A percentile compares a stretch with the other conserved stretches of the same genome.
phyloP scores from a whole-genome alignment of 1,140 invertebrate species.

The Dryas iulia region DNA sequence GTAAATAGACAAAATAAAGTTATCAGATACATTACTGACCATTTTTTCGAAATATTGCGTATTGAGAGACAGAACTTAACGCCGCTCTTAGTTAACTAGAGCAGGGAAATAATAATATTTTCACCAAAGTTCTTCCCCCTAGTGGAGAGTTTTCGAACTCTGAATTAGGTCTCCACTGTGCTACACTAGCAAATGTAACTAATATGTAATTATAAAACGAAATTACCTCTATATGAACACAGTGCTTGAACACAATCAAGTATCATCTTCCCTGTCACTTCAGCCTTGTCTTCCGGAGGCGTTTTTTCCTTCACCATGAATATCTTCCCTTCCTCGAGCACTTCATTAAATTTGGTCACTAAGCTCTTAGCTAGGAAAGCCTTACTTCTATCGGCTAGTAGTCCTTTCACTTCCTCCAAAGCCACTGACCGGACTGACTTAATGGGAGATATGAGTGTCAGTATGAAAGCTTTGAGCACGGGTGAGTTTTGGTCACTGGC shows the following conservation, averaged over 20 bases:
- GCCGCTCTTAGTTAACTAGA: too few species aligned
- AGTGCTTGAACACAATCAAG: conserved; percentile 77
- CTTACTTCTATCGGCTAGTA: conserved; percentile 50
- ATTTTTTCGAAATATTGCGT: too few species aligned
- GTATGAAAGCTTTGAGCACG: conserved; percentile 58
- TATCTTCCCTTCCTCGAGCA: conserved; percentile 70
- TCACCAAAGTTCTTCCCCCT: too few species aligned
- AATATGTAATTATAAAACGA: background rate
- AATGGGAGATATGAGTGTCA: conserved; percentile 52
- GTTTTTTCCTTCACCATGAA: conserved; percentile 60
- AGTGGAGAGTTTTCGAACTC: too few species aligned
- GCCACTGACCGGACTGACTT: conserved; percentile 54
- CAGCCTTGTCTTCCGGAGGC: conserved; percentile 56
- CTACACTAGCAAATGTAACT: background rate
- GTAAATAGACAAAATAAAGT: too few species aligned
- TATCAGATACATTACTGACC: too few species aligned
- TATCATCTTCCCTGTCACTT: conserved; percentile 75
- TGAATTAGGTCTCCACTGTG: background rate
- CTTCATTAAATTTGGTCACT: conserved; percentile 61
- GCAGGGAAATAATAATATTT: too few species aligned
- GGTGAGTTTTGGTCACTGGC: conserved; percentile 56
- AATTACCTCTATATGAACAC: conserved; percentile 72
- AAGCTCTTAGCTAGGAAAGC: conserved; percentile 57
- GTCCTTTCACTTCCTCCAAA: conserved; percentile 48
- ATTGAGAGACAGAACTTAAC: too few species aligned